A percentile compares a stretch with the other conserved stretches of the same genome.
Conservation (phyloP, 2,113 vertebrate species). For the Alexandromys fortis region DNA sequence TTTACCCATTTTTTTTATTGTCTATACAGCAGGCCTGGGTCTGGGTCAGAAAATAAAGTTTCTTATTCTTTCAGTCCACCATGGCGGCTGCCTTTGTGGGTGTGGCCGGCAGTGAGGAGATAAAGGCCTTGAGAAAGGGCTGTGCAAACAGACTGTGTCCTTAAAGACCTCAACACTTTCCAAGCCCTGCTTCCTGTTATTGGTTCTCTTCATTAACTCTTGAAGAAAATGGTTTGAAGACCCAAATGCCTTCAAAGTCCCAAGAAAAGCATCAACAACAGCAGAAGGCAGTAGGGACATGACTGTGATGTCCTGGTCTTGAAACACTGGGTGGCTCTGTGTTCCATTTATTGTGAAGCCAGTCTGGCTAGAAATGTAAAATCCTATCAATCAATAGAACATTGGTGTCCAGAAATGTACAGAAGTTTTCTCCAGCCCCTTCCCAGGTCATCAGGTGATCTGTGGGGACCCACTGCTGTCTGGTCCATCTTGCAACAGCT, state of each 20-base stretch:
- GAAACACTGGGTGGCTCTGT: rapidly evolving
- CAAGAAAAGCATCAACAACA: background rate
- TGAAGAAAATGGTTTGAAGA: background rate
- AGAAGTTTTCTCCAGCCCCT: too few relatives aligned
- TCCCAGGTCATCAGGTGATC: background rate
- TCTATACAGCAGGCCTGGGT: background rate
- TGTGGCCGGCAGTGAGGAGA: background rate
- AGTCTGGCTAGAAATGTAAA: background rate
- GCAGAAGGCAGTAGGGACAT: background rate
- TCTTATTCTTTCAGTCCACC: background rate
- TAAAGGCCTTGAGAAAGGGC: background rate
- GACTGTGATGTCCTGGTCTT: background rate
- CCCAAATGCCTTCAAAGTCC: background rate
- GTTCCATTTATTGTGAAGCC: background rate
- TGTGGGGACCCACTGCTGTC: too few relatives aligned
- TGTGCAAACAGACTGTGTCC: background rate
- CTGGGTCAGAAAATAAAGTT: background rate
- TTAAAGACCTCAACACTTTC: background rate
- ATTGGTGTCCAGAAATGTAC: rapidly evolving
- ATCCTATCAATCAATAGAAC: background rate
- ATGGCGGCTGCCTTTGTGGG: background rate
- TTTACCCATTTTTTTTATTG: background rate
- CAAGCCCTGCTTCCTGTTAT: background rate
- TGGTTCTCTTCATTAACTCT: background rate
- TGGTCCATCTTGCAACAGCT: background rate